Percentiles rank a stretch among this genome's conserved stretches.
These are phyloP conservation scores for Leptopilina syphax DNA, from an alignment of 2,888 invertebrate species.

Conservation along the genomic window DNA sequence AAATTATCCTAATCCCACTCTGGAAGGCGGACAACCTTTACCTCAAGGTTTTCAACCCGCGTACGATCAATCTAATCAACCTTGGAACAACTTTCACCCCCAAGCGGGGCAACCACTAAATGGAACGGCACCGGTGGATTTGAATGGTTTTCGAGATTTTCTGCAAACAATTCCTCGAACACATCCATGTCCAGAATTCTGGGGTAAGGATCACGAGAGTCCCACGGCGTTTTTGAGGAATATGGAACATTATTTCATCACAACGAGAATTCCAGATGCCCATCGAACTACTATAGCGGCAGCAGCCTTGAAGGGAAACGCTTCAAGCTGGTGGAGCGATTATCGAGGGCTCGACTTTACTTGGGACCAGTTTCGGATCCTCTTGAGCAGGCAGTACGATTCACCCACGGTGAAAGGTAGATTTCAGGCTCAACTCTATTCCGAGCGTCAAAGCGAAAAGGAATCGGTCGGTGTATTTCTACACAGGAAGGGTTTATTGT, in stretches of 20 bases:
- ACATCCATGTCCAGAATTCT: background rate
- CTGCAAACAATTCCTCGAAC: background rate
- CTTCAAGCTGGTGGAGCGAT: conserved; percentile 38
- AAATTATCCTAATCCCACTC: too few species aligned
- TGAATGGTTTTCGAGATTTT: background rate
- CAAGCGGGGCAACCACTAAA: too few species aligned
- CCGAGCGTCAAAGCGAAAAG: conserved; percentile 27
- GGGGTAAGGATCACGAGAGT: background rate
- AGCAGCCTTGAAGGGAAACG: background rate
- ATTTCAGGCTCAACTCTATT: conserved; percentile 21
- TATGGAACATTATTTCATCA: background rate
- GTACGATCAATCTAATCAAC: too few species aligned
- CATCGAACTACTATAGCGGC: background rate
- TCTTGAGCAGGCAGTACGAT: conserved; percentile 11
- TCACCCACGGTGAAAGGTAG: conserved; percentile 28
- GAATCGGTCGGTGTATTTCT: conserved; percentile 42
- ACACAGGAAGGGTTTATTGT: conserved; percentile 37
- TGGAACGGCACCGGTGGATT: too few species aligned
- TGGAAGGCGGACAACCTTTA: too few species aligned
- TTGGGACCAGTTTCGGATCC: conserved; percentile 35
- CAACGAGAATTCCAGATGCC: background rate
- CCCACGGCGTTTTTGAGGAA: background rate
- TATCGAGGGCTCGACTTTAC: conserved; percentile 31
- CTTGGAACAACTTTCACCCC: too few species aligned
- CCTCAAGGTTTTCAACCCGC: too few species aligned